Evolutionary conservation across 2,797 vertebrate genomes (phyloP), one percentile per base, ranked within the genome.

Genomic region (Decapterus maruadsi): DNA sequence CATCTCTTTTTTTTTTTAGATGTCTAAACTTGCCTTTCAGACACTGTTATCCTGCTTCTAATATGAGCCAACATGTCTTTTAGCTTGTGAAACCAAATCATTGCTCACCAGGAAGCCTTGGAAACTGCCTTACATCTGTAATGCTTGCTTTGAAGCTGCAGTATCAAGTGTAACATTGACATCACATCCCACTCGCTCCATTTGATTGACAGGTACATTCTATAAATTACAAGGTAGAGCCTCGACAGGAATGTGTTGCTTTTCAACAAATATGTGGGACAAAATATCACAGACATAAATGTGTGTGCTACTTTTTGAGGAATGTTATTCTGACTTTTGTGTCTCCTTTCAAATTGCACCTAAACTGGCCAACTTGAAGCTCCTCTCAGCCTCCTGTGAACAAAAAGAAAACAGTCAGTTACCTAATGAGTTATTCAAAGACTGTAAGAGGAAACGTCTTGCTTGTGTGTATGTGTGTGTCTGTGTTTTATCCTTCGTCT

Each of bases 401-500:
- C 26, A 43, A 46, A 40, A 62, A 26, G 1, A 19, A 29, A 45
- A 62, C 51, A 4, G 0, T 1, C 16, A 48, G 63, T 40, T 20
- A 10, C 8, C 22, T 17, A 43, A 16, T 1, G 22, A 40, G 36
- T 62, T 36, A 55, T 53, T 66, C 12, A 20, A 1, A 17, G 53
- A 57, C 29, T 59, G 59, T 59, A n/a, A 74, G 67, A 51, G 46
- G 40, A 55, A 70, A 57, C 59, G 12, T 58, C n/a, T 38, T 12
- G 10, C 34, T 45, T 55, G 54, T 48, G 17, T 59, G 50, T 17
- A 7, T 64, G 6, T 68, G 38, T 64, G 34, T 38, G 38, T 40
- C 9, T 40, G 38, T 40, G 38, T 40, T 40, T 63, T 63, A 72
- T 75, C 56, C 63, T n/a, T 17, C 53, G 34, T 62, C 69, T 70